Evolutionary conservation across 1,140 invertebrate genomes (phyloP).

Genomic region (Caenorhabditis brenneri): DNA sequence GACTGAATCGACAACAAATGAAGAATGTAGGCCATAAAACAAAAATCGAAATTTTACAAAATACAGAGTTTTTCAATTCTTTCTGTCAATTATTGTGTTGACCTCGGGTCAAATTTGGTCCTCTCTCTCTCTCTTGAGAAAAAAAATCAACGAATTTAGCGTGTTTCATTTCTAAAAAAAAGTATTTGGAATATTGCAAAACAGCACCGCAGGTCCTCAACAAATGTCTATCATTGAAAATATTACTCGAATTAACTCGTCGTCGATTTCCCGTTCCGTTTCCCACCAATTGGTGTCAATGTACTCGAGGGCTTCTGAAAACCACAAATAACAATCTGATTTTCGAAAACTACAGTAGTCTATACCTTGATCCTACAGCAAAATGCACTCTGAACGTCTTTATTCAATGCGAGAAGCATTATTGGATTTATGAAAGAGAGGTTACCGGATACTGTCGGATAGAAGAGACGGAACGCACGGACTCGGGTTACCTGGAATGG

Average conservation of each 20-base stretch:
- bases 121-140: too few relatives aligned
- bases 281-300: not conserved
- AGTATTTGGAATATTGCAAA: too few relatives aligned
- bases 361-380: not conserved
- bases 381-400: slow-evolving; percentile 11
- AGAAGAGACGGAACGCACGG: slow-evolving; percentile 11
- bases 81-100: too few relatives aligned
- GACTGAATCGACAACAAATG: too few relatives aligned
- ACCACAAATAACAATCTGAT: not conserved
- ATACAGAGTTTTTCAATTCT: too few relatives aligned
- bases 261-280: not conserved
- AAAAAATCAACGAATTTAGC: too few relatives aligned
- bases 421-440: slow-evolving; percentile 27
- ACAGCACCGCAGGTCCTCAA: too few relatives aligned
- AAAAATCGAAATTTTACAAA: too few relatives aligned
- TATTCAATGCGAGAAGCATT: not conserved
- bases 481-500: not conserved
- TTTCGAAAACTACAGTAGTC: too few relatives aligned
- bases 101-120: too few relatives aligned
- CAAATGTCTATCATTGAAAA: not conserved
- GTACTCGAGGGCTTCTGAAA: not conserved
- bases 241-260: not conserved
- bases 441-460: slow-evolving; percentile 8
- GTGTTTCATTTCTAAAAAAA: too few relatives aligned
- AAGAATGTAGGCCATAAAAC: too few relatives aligned